Base-by-base conservation (phyloP, 1,140 invertebrate species). In the Diuraphis noxia region DNA sequence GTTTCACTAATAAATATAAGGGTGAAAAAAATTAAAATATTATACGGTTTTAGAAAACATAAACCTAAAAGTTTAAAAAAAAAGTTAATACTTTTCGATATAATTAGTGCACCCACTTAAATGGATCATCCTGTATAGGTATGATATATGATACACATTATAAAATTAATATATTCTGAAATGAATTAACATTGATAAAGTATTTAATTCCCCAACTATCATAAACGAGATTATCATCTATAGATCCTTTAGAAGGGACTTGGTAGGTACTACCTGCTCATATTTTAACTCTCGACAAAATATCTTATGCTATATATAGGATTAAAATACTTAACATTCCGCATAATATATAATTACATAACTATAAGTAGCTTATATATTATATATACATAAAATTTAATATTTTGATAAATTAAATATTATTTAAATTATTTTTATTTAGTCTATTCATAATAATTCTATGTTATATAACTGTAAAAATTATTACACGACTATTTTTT, bases 121-220 rank as follows among this genome's bases (percentile, higher is more conserved):
- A n/a, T n/a, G n/a, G n/a, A n/a, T n/a, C n/a, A n/a, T n/a, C n/a
- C n/a, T n/a, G n/a, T n/a, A 82, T 82, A 81, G 7, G 77, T 52
- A 56, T 87, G 56, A 13, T 56, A 85, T 85, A 56, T 56, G 85
- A 56, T 87, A 52, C 85, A 87, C 85, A 56, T 87, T 19, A 87
- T 38, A 21, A 30, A 56, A 87, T 40, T 40, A 56, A 25, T 38
- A 56, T 25, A n/a, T n/a, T 72, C n/a, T n/a, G 19, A 30, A 40
- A 49, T 49, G 43, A 49, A 49, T 86, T 36, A 10, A 49, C 23
- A 56, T 49, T 85, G 13, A 85, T 46, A 49, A 21, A 38, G 40
- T 87, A 40, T 87, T 87, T 87, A 25, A 56, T 8, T 36, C 43
- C 30, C 81, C 43, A 43, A 40, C 30, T 40, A 38, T 81, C 36